Percentiles rank a stretch among this genome's conserved stretches.
Conservation (phyloP, 2,113 vertebrate species). For the Tragelaphus scriptus region DNA sequence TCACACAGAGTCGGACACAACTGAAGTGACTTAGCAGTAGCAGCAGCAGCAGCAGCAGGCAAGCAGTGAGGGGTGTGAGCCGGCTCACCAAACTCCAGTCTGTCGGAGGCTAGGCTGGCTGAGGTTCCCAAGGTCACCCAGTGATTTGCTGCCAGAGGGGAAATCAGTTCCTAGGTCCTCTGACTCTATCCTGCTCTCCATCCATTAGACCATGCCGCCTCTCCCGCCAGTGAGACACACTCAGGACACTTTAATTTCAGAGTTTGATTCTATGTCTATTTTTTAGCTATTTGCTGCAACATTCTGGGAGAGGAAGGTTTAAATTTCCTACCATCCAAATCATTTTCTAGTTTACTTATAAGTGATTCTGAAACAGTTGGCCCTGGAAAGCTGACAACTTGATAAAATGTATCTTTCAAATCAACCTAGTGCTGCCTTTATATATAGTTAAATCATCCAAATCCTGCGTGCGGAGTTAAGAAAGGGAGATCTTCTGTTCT, state of each 20-base stretch:
- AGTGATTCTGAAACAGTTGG: slow-evolving; percentile 67
- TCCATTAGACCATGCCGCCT: neutral
- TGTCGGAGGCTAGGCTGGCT: neutral
- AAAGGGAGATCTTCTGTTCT: slow-evolving; percentile 50
- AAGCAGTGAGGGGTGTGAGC: neutral
- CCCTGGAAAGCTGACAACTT: slow-evolving; percentile 65
- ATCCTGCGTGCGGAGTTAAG: slow-evolving; percentile 49
- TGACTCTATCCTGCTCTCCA: neutral
- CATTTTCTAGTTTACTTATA: slow-evolving; percentile 73
- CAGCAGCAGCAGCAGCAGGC: no score
- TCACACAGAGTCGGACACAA: no score
- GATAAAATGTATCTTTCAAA: slow-evolving; percentile 71
- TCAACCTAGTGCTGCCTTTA: slow-evolving; percentile 63
- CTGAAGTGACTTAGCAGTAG: no score
- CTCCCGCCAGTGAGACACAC: neutral
- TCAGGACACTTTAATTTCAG: slow-evolving; percentile 59
- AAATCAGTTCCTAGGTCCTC: neutral
- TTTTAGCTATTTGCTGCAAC: slow-evolving; percentile 63
- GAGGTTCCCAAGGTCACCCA: slow-evolving; percentile 15
- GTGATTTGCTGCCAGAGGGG: neutral
- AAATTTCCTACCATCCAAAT: slow-evolving; percentile 71
- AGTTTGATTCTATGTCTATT: slow-evolving; percentile 62
- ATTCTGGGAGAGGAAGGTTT: slow-evolving; percentile 56
- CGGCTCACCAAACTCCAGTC: neutral
- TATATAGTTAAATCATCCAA: slow-evolving; percentile 71